These are phyloP conservation scores for Carollia perspicillata DNA, from an alignment of 2,113 vertebrate genomes.

Conservation along the genomic window DNA sequence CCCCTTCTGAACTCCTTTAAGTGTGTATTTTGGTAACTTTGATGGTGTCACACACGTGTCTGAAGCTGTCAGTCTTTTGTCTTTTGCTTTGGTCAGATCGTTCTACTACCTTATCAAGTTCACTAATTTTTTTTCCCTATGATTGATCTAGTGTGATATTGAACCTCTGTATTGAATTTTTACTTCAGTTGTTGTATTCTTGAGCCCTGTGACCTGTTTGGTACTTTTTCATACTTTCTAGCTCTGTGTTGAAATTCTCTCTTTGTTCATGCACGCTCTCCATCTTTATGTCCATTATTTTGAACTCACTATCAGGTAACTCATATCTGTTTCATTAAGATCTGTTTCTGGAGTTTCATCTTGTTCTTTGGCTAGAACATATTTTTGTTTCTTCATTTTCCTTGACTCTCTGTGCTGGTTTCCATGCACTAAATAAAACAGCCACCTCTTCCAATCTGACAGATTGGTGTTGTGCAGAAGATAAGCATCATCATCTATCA, in stretches of 20 bases:
- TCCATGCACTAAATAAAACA: not conserved
- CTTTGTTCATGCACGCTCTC: not conserved
- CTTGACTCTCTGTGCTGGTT: not conserved
- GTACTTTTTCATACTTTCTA: not conserved
- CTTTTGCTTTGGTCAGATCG: not conserved
- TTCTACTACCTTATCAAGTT: not conserved
- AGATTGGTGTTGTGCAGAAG: not conserved
- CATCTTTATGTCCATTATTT: not conserved
- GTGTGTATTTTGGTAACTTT: not conserved
- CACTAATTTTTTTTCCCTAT: not conserved
- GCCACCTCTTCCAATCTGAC: not conserved
- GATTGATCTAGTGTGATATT: not conserved
- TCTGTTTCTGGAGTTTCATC: not conserved
- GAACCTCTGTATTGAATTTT: not conserved
- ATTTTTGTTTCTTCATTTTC: not conserved
- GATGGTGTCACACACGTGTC: not conserved
- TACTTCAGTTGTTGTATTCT: not conserved
- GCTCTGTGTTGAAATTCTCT: not conserved
- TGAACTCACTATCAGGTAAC: not conserved
- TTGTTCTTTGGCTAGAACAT: not conserved
- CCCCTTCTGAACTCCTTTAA: not conserved
- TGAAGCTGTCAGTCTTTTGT: not conserved
- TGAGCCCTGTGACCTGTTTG: not conserved
- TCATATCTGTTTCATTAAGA: not conserved
- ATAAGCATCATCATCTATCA: not conserved